Base-by-base conservation (phyloP, 2,888 invertebrate genomes). In the Sminthurides aquaticus region DNA sequence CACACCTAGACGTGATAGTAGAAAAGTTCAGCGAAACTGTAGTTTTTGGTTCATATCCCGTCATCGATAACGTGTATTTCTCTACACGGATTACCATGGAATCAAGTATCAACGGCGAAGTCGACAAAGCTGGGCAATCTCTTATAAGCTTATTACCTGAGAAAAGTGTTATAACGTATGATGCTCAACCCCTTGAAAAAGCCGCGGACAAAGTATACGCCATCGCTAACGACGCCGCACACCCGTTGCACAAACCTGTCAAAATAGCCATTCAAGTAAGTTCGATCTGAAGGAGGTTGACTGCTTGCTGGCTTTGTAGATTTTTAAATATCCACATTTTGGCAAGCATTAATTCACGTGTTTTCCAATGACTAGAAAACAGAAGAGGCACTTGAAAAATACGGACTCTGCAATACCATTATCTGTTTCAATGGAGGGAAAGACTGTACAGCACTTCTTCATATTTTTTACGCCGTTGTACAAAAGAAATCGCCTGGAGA, bases 391-490 rank as follows among this genome's bases (percentile, higher is more conserved):
- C 25, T 87, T 73, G 78, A 80, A 56, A 77, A 81, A 59, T 91
- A 85, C 78, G 81, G 84, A n/a, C 77, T 86, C 24, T 83, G 87
- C 62, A 87, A 92, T 78, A 81, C 94, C 20, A 92, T 93, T 76
- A 78, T 99, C 29, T 90, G 94, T 27, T 99, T 98, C 79, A 99
- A 99, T 78, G 99, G 99, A 2, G 99, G 99, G 1, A 99, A 99
- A 81, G 99, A 99, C 80, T 98, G 98, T 78, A 97, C 97, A 0
- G 92, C 89, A 0, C 82, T 98, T 18, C 81, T 99, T 48, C 89
- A 92, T 78, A 78, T 93, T 69, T 79, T 82, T 15, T 79, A 83
- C 71, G 80, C 83, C 1, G 81, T 85, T 15, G 76, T 83, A 26
- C 75, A 69, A 11, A 70, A 66, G 61, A 77, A 76, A 65, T 76